Evolutionary conservation across 2,888 invertebrate species (phyloP).

Genomic region (Lottia gigantea): DNA sequence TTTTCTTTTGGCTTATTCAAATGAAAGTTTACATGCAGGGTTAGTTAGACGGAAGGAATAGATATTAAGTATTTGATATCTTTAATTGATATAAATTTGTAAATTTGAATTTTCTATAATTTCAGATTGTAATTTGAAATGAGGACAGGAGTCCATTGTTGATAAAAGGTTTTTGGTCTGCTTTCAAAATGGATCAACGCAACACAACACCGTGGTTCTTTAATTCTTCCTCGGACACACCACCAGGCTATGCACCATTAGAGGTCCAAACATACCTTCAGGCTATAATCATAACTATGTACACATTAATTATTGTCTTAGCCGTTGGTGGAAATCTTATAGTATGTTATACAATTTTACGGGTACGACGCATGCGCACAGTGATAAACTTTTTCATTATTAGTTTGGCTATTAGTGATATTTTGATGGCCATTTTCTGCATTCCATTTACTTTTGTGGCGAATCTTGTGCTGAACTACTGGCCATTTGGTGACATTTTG

Average conservation of each 20-base stretch:
- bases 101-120: no score
- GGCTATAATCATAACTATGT: slow-evolving; percentile 67
- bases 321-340: slow-evolving; percentile 71
- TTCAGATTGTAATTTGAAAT: no score
- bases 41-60: no score
- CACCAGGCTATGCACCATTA: slow-evolving; percentile 32
- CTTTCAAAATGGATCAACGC: neutral
- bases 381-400: slow-evolving; percentile 81
- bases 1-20: no score
- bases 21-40: no score
- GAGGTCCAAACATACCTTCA: slow-evolving; percentile 55
- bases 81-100: no score
- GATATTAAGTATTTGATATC: no score
- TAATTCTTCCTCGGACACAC: neutral
- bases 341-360: slow-evolving; percentile 87
- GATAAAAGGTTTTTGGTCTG: neutral
- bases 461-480: slow-evolving; percentile 80
- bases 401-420: slow-evolving; percentile 68
- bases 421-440: slow-evolving; percentile 69
- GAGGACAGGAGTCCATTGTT: no score
- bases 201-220: neutral
- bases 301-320: slow-evolving; percentile 67
- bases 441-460: slow-evolving; percentile 76
- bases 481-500: slow-evolving; percentile 87
- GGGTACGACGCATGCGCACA: slow-evolving; percentile 87